Evolutionary conservation across 2,888 invertebrate species (phyloP).

Genomic region (Pterostichus madidus): DNA sequence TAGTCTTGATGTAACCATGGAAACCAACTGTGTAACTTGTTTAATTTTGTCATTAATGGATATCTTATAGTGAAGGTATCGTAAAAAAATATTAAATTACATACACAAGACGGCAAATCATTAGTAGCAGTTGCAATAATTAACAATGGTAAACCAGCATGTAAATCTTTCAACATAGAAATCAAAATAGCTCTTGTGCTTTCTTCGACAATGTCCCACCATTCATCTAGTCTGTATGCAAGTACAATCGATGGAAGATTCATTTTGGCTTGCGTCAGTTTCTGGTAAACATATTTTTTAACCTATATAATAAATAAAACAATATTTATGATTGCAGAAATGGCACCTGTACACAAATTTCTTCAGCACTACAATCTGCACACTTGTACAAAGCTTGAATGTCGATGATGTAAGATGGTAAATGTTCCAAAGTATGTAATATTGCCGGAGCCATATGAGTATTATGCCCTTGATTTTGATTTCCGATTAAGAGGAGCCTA

Average conservation of each 20-base stretch:
- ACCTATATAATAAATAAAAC: neutral
- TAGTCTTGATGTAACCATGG: too few relatives aligned
- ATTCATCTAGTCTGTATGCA: conserved; percentile 74
- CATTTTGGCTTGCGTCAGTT: conserved; percentile 71
- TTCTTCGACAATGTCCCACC: conserved; percentile 75
- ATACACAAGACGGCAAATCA: conserved; percentile 73
- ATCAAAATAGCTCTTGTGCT: conserved; percentile 72
- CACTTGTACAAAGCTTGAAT: conserved; percentile 71
- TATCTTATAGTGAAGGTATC: too few relatives aligned
- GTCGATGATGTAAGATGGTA: conserved; percentile 77
- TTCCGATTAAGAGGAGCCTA: conserved; percentile 73
- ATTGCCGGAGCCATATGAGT: conserved; percentile 82
- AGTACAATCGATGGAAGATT: conserved; percentile 74
- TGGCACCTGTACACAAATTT: conserved; percentile 74
- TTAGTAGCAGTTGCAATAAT: conserved; percentile 74
- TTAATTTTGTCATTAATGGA: too few relatives aligned
- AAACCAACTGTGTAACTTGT: too few relatives aligned
- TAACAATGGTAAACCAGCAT: conserved; percentile 74
- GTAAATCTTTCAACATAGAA: conserved; percentile 74
- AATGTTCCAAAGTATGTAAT: conserved; percentile 80
- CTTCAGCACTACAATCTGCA: conserved; percentile 76
- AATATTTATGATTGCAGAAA: neutral
- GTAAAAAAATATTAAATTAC: conserved; percentile 37
- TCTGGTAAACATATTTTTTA: conserved; percentile 68
- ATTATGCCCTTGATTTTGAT: conserved; percentile 79